phyloP scores from a whole-genome alignment of 2,888 invertebrate genomes.

The Eugnorisma glareosa region DNA sequence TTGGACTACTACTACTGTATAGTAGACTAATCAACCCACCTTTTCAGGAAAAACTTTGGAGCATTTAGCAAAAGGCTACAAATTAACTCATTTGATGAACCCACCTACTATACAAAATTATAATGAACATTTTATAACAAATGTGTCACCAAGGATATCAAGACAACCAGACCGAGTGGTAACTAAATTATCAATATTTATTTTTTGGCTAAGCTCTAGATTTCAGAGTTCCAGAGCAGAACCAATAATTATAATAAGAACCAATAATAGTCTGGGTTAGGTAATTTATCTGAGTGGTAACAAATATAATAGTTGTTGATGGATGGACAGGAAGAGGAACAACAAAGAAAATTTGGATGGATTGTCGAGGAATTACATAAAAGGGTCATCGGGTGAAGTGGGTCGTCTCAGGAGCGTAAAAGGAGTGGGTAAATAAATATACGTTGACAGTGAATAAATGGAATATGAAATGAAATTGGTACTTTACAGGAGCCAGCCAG shows the following conservation, averaged over 20 bases:
- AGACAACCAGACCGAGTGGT: constrained; percentile 74
- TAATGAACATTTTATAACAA: constrained; percentile 60
- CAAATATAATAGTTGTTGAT: not conserved
- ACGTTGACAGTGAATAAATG: not conserved
- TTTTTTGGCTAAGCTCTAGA: no score
- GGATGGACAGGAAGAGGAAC: not conserved
- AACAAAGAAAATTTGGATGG: not conserved
- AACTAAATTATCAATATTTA: not conserved
- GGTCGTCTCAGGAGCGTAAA: not conserved
- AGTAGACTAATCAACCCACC: not conserved
- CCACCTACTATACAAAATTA: constrained; percentile 61
- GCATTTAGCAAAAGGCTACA: constrained; percentile 84
- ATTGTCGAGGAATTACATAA: not conserved
- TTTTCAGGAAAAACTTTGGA: constrained; percentile 85
- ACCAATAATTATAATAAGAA: no score
- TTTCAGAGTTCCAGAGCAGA: no score
- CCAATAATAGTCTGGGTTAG: not conserved
- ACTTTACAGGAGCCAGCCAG: constrained; percentile 71
- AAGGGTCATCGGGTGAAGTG: not conserved
- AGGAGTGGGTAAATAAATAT: not conserved
- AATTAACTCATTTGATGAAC: constrained; percentile 78
- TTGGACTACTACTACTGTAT: not conserved
- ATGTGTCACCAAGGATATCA: constrained; percentile 70
- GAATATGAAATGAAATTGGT: not conserved
- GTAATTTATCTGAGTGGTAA: not conserved